Evolutionary conservation across 2,888 invertebrate genomes (phyloP).

Genomic region (Drepana falcataria): DNA sequence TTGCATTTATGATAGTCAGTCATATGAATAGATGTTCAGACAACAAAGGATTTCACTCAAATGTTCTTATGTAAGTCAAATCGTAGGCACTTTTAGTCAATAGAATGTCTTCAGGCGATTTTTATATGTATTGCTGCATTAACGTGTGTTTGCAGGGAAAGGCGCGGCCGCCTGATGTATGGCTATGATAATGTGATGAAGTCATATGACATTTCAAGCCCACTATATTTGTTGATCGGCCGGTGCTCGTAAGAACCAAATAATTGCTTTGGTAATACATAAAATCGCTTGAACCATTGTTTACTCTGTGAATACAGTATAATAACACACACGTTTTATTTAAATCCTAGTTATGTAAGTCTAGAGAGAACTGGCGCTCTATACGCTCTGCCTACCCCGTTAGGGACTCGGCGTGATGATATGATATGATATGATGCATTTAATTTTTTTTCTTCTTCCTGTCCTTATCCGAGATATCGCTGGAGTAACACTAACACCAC

Average conservation of each 20-base stretch:
- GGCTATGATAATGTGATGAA: slow-evolving; percentile 53
- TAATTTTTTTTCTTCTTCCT: too few species aligned
- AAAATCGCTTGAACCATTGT: not conserved
- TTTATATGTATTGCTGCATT: slow-evolving; percentile 43
- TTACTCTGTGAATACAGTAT: not conserved
- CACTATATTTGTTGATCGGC: slow-evolving; percentile 18
- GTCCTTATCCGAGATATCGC: too few species aligned
- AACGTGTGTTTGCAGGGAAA: slow-evolving; percentile 49
- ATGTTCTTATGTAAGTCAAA: slow-evolving; percentile 56
- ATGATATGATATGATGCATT: too few species aligned
- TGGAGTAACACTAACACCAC: too few species aligned
- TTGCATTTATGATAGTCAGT: slow-evolving; percentile 28
- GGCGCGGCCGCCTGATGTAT: slow-evolving; percentile 42
- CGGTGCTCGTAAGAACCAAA: slow-evolving; percentile 12
- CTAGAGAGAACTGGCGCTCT: too few species aligned
- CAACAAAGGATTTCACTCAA: slow-evolving; percentile 65
- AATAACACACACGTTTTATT: too few species aligned
- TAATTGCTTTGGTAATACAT: slow-evolving; percentile 1
- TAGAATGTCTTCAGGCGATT: slow-evolving; percentile 48
- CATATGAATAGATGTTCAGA: slow-evolving; percentile 55
- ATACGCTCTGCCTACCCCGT: too few species aligned
- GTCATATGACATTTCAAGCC: slow-evolving; percentile 49
- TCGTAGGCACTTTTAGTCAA: slow-evolving; percentile 42
- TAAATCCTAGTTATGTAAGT: too few species aligned
- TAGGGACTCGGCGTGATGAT: too few species aligned